Evolutionary conservation across 2,888 invertebrate species (phyloP).

Genomic region (Acanthopleura granulata): DNA sequence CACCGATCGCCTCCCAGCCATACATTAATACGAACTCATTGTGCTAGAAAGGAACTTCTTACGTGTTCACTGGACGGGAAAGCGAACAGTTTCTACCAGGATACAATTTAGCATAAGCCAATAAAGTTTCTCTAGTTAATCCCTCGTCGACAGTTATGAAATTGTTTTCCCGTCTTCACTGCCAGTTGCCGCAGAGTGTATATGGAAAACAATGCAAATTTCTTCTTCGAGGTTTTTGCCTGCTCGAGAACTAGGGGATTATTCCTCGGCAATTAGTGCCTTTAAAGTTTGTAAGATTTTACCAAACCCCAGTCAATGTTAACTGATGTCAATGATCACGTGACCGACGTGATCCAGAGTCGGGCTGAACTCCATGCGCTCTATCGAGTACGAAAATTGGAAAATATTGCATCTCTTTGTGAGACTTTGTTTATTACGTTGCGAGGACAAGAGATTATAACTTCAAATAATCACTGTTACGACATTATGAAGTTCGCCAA

Average conservation of each 20-base stretch:
- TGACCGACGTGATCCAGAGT: background rate
- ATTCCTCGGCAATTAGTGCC: background rate
- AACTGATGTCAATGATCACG: background rate
- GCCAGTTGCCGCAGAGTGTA: background rate
- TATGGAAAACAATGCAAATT: background rate
- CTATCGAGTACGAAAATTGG: background rate
- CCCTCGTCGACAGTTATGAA: constrained; percentile 5
- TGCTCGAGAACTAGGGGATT: background rate
- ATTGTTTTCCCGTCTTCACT: background rate
- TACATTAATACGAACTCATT: background rate
- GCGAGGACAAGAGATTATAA: background rate
- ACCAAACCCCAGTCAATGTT: background rate
- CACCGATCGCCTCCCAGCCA: background rate
- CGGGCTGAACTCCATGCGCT: background rate
- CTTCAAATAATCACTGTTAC: background rate
- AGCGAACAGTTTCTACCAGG: background rate
- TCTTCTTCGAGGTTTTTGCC: background rate
- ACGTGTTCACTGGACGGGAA: background rate
- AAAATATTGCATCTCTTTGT: background rate
- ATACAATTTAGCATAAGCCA: constrained; percentile 1
- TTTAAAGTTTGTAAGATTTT: background rate
- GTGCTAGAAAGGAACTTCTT: background rate
- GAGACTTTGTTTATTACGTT: background rate
- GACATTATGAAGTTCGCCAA: no score
- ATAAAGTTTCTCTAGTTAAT: constrained; percentile 9